Percentiles rank a stretch among this genome's conserved stretches.
Conservation (phyloP, 1,140 invertebrate genomes). For the Eriosoma lanigerum region DNA sequence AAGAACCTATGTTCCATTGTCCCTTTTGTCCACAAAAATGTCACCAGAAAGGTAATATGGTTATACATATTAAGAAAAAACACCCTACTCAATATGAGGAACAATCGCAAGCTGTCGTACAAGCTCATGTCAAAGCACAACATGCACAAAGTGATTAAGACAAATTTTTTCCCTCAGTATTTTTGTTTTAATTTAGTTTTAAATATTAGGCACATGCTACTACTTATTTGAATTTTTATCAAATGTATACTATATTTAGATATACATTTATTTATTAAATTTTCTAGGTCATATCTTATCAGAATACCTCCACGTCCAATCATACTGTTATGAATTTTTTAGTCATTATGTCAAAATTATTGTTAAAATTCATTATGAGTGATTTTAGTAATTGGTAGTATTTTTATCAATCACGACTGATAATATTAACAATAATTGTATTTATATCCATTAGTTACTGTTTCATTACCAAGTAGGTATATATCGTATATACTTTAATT, state of each 20-base stretch:
- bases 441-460: conserved; percentile 6
- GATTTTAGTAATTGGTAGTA: conserved; percentile 1
- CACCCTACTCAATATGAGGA: conserved; percentile 52
- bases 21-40: conserved; percentile 55
- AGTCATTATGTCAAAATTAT: neutral
- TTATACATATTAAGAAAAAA: conserved; percentile 54
- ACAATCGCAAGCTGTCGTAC: conserved; percentile 47
- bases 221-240: conserved; percentile 42
- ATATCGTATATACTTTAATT: neutral
- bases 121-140: conserved; percentile 48
- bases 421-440: conserved; percentile 30
- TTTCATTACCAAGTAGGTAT: neutral
- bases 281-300: conserved; percentile 38
- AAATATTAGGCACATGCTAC: conserved; percentile 39
- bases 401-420: conserved; percentile 34
- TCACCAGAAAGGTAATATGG: conserved; percentile 55
- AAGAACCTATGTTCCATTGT: conserved; percentile 55
- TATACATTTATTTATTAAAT: neutral
- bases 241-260: conserved; percentile 23
- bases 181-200: conserved; percentile 44
- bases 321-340: conserved; percentile 15
- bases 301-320: neutral
- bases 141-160: conserved; percentile 37
- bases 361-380: conserved; percentile 4
- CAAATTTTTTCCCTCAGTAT: conserved; percentile 37